Evolutionary conservation across 2,113 vertebrate genomes (phyloP).

Genomic region (Catharus fuscescens): DNA sequence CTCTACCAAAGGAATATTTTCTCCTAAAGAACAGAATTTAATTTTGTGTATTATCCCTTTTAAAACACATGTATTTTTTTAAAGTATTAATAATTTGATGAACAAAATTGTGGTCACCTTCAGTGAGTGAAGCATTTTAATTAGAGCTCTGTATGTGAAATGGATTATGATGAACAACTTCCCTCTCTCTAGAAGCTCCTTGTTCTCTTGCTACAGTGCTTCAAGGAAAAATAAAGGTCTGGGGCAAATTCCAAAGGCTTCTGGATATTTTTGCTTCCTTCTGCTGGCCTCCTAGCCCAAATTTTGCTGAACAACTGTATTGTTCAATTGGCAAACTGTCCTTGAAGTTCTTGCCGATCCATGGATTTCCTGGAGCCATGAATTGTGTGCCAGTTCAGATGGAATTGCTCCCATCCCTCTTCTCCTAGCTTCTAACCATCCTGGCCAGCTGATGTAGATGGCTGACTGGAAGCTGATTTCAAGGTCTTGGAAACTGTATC

Average conservation of each 20-base stretch:
- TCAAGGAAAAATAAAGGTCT: background rate
- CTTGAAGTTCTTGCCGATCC: background rate
- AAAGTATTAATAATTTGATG: background rate
- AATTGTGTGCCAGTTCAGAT: background rate
- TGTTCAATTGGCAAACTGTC: background rate
- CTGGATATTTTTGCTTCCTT: background rate
- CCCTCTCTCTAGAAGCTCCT: background rate
- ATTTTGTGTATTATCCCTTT: background rate
- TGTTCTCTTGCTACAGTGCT: background rate
- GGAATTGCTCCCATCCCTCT: background rate
- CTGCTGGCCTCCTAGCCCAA: background rate
- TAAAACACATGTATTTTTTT: background rate
- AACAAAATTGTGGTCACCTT: background rate
- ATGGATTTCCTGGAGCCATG: background rate
- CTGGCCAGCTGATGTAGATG: background rate
- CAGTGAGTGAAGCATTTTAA: background rate
- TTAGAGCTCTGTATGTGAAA: background rate
- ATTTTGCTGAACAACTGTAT: background rate
- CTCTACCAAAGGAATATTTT: background rate
- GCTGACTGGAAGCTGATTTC: background rate
- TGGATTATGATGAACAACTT: background rate
- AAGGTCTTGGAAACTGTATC: background rate
- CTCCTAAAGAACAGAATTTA: background rate
- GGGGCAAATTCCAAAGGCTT: background rate
- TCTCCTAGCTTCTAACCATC: background rate